Conservation (phyloP, 2,888 invertebrate species). For the Chrysopilus asiliformis region DNA sequence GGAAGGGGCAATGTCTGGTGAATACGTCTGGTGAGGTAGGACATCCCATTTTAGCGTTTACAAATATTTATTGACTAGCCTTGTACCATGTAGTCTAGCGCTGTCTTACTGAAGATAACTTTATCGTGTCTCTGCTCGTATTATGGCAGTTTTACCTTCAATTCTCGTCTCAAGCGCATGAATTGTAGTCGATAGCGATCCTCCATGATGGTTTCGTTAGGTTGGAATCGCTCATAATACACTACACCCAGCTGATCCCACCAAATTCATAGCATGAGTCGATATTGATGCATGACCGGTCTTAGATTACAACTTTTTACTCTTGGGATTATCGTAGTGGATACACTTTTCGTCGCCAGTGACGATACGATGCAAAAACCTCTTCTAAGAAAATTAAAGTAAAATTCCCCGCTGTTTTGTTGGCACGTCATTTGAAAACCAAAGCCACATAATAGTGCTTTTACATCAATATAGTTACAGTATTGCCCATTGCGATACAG, state of each 20-base stretch:
- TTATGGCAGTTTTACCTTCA: neutral
- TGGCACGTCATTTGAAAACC: too few relatives aligned
- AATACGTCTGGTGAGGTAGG: neutral
- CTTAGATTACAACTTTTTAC: too few relatives aligned
- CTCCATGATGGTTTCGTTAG: neutral
- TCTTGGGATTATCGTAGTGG: too few relatives aligned
- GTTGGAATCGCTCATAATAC: neutral
- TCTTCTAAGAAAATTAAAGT: too few relatives aligned
- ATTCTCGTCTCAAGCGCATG: neutral
- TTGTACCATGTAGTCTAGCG: neutral
- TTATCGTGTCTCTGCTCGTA: neutral
- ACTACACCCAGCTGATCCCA: neutral
- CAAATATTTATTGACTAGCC: neutral
- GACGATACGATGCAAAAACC: too few relatives aligned
- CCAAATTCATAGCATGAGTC: too few relatives aligned
- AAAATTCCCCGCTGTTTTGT: too few relatives aligned
- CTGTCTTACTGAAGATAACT: neutral
- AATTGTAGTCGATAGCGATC: neutral
- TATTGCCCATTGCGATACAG: too few relatives aligned
- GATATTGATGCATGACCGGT: too few relatives aligned
- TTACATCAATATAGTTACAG: too few relatives aligned
- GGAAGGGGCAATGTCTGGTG: neutral
- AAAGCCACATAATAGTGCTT: too few relatives aligned
- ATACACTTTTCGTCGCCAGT: too few relatives aligned
- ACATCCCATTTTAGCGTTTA: neutral